phyloP scores from a whole-genome alignment of 2,113 vertebrate species.

The Myrmophylax atrothorax region DNA sequence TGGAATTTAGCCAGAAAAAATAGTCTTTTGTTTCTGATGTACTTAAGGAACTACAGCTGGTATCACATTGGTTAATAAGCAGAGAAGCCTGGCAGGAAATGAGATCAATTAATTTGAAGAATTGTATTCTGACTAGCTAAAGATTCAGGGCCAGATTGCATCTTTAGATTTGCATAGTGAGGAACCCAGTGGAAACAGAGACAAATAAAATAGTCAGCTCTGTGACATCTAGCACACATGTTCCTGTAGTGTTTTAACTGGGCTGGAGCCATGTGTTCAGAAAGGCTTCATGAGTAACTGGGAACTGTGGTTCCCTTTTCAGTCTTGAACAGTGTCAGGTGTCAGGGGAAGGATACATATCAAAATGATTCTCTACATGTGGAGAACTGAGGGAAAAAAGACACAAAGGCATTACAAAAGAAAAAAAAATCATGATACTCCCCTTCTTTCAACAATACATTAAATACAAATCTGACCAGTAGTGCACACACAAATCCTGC shows the following conservation, averaged over 20 bases:
- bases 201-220: not conserved
- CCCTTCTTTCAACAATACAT: not conserved
- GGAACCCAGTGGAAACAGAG: not conserved
- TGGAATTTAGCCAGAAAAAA: constrained; percentile 56
- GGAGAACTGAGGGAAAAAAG: not conserved
- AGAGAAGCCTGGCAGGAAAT: constrained; percentile 62
- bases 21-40: constrained; percentile 57
- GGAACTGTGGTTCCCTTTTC: not conserved
- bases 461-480: not conserved
- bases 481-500: not conserved
- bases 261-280: not conserved
- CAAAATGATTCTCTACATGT: not conserved
- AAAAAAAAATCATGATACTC: not conserved
- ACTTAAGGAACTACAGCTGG: constrained; percentile 49
- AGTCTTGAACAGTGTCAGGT: not conserved
- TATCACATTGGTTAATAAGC: constrained; percentile 45
- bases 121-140: constrained; percentile 26
- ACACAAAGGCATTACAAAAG: not conserved
- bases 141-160: not conserved
- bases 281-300: not conserved
- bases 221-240: not conserved
- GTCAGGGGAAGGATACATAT: not conserved
- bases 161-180: not conserved
- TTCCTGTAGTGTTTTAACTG: not conserved
- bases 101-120: constrained; percentile 65